Evolutionary conservation across 1,140 invertebrate genomes (phyloP), one percentile per base, ranked within the genome.

Genomic region (Lethocerus indicus): DNA sequence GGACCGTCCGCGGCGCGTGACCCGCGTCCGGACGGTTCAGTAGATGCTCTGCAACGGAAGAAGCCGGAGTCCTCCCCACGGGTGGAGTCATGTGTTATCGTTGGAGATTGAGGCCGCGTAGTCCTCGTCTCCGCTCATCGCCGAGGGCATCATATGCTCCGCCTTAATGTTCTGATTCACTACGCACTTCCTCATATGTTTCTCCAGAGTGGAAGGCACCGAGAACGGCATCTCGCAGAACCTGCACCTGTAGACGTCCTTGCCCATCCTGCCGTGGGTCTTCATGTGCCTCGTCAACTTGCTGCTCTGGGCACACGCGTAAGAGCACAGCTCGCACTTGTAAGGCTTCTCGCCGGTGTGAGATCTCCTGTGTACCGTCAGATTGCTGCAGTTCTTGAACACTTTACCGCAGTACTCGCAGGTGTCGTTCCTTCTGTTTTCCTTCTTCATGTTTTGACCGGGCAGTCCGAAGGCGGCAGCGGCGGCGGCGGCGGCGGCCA

Each of bases 221-320:
- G 92, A 97, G 72, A 99, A 99, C 5, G 96, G 96, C 94, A 98
- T 99, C 61, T 94, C 87, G 67, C 96, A 99, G 65, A 98, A 98
- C 28, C 94, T 81, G 67, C 96, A 99, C 40, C 90, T 82, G 64
- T 96, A 98, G 3, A 93, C 88, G 64, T 98, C 94, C 67, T 98
- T 98, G 28, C 95, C 96, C 29, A 93, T 76, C 53, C 95, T 74
- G 1, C 96, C 96, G 67, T 99, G 96, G 0, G 96, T 99, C 64
- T 98, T 97, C 96, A 99, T 99, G 71, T 99, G 96, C 58, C 96
- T 77, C 18, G 96, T 99, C 35, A 99, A 71, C 66, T 99, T 99
- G 12, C 89, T 95, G 61, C 91, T 96, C 70, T 99, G 94, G 5
- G 96, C 96, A 67, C 96, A 99, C 12, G 96, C 96, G 67, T 99